These are phyloP conservation scores for Yasuhikotakia modesta DNA, from an alignment of 2,797 vertebrate species.

Conservation along the genomic window DNA sequence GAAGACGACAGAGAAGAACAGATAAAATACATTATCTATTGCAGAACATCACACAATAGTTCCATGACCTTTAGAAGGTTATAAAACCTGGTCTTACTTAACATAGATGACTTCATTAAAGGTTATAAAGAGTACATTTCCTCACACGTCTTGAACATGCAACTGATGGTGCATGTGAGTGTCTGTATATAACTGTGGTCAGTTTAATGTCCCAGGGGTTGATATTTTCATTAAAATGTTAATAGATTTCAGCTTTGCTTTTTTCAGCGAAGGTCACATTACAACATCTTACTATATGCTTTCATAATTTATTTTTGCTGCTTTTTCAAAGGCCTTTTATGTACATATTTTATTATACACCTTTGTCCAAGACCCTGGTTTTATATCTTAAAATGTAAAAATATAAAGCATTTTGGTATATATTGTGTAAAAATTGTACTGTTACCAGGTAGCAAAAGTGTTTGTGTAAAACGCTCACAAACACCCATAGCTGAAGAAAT, in stretches of 20 bases:
- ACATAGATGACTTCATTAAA: slow-evolving; percentile 55
- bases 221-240: background rate
- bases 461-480: background rate
- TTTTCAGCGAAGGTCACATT: slow-evolving; percentile 10
- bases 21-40: slow-evolving; percentile 27
- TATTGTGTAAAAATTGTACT: background rate
- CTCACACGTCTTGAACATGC: slow-evolving; percentile 10
- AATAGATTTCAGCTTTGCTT: background rate
- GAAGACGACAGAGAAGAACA: slow-evolving; percentile 30
- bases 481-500: background rate
- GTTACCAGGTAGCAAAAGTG: too few relatives aligned
- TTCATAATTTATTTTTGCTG: background rate
- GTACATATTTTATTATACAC: too few relatives aligned
- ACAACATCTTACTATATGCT: background rate
- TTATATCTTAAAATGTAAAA: too few relatives aligned
- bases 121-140: slow-evolving; percentile 49
- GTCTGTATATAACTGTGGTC: background rate
- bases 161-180: slow-evolving; percentile 22
- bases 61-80: slow-evolving; percentile 54
- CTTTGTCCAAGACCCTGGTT: too few relatives aligned
- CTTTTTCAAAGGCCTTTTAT: background rate
- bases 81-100: slow-evolving; percentile 41
- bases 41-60: slow-evolving; percentile 19
- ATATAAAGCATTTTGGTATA: too few relatives aligned
- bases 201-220: background rate